phyloP scores from a whole-genome alignment of 2,113 vertebrate genomes.

The Alosa alosa region DNA sequence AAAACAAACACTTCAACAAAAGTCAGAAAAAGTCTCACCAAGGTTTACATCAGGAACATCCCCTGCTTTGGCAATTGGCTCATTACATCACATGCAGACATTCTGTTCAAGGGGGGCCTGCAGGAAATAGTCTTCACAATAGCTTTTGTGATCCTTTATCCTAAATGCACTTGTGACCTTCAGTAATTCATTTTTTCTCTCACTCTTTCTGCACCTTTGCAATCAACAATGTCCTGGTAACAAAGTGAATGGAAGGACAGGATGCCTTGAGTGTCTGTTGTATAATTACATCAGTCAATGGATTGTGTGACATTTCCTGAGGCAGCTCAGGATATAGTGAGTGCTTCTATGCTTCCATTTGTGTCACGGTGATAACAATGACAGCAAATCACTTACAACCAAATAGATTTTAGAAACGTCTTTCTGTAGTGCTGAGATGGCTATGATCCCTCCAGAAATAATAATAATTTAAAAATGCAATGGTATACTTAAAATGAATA shows the following conservation, averaged over 20 bases:
- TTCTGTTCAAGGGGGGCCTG: constrained; percentile 40
- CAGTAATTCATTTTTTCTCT: background rate
- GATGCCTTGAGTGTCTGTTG: constrained; percentile 19
- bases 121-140: constrained; percentile 64
- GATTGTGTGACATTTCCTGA: constrained; percentile 13
- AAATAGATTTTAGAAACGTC: background rate
- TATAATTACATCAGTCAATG: constrained; percentile 4
- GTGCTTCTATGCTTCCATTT: constrained; percentile 34
- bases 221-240: background rate
- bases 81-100: constrained; percentile 44
- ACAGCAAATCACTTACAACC: constrained; percentile 21
- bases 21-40: background rate
- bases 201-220: background rate
- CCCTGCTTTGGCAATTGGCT: background rate
- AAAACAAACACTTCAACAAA: too few relatives aligned
- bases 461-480: too few relatives aligned
- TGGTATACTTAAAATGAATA: too few relatives aligned
- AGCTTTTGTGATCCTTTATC: constrained; percentile 35
- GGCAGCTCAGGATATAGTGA: constrained; percentile 20
- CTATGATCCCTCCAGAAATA: background rate
- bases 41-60: background rate
- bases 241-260: constrained; percentile 8
- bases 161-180: constrained; percentile 9
- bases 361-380: constrained; percentile 14
- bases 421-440: background rate